Evolutionary conservation across 2,113 vertebrate species (phyloP), one percentile per base, ranked within the genome.

Genomic region (Dendrocopos noguchii): DNA sequence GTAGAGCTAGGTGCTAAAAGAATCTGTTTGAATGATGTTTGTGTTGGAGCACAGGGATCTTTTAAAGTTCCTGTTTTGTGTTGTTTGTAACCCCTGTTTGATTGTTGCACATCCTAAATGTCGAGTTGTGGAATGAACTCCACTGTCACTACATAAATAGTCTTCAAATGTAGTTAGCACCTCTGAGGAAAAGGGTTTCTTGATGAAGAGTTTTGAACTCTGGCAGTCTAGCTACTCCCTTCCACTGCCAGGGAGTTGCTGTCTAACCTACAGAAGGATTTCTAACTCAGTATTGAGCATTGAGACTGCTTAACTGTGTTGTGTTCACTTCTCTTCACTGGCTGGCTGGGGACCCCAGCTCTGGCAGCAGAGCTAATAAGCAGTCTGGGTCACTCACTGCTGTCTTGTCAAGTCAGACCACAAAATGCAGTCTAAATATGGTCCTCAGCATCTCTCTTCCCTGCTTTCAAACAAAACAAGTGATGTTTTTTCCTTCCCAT

Each of bases 281-380:
- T 90, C 39, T 55, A 24, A 4, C 56, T 86, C 39, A 9, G 4
- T 15, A 18, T 2, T 46, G 76, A 90, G 24, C 14, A 44, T n/a
- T 2, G 2, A 63, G 29, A 10, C n/a, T 55, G 46, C n/a, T 74
- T 50, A 61, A 66, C 4, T 7, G 7, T 66, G 20, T 4, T 36
- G 12, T 72, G 31, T 65, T 25, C 0, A 0, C 25, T 64, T 70
- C 42, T 44, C 15, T 78, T 71, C 29, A 18, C 13, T 27, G 20
- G 17, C 42, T 59, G 12, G 2, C 50, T 27, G 68, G n/a, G 50
- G 74, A 68, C 3, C 19, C 14, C 0, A 0, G 12, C 17, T 25
- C 60, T 86, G 68, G 56, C 65, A 59, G 20, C 7, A 0, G 7
- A 66, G 60, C 73, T 84, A 3, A 20, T 12, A 10, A 53, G 18